phyloP scores from a whole-genome alignment of 23 tunicate genomes.

The Phallusia fumigata region DNA sequence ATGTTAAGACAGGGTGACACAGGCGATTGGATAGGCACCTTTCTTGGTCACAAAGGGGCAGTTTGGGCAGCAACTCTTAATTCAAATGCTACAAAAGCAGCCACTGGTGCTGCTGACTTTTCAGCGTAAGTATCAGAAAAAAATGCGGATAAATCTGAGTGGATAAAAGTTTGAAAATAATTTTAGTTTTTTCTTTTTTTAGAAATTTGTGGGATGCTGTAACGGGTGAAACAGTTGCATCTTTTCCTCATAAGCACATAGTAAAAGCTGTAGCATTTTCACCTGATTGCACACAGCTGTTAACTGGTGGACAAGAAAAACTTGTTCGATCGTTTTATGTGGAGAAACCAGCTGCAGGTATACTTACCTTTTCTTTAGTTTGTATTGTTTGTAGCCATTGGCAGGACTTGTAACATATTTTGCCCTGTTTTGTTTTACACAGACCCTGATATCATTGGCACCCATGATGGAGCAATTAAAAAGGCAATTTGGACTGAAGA shows the following conservation, averaged over 20 bases:
- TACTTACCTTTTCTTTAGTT: not conserved
- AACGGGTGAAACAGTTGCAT: conserved; percentile 58
- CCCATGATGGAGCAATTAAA: conserved; percentile 75
- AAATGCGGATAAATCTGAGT: no score
- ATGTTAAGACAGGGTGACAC: conserved; percentile 93
- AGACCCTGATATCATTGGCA: conserved; percentile 72
- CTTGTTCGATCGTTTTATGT: conserved; percentile 51
- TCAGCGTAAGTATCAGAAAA: conserved; percentile 51
- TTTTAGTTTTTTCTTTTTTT: not conserved
- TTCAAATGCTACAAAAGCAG: conserved; percentile 62
- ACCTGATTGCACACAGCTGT: conserved; percentile 58
- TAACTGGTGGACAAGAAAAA: conserved; percentile 97
- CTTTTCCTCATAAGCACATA: conserved; percentile 84
- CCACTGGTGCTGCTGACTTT: conserved; percentile 87
- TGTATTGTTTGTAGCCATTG: not conserved
- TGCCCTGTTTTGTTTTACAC: not conserved
- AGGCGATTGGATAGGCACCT: conserved; percentile 97
- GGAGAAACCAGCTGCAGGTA: conserved; percentile 60
- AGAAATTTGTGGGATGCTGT: conserved; percentile 92
- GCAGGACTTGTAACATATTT: not conserved
- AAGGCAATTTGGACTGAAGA: conserved; percentile 71
- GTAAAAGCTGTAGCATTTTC: conserved; percentile 96
- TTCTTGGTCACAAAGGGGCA: conserved; percentile 92
- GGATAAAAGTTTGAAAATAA: not conserved
- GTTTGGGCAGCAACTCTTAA: conserved; percentile 96